Conservation (phyloP, 2,113 vertebrate genomes). For the Pitta sordida region DNA sequence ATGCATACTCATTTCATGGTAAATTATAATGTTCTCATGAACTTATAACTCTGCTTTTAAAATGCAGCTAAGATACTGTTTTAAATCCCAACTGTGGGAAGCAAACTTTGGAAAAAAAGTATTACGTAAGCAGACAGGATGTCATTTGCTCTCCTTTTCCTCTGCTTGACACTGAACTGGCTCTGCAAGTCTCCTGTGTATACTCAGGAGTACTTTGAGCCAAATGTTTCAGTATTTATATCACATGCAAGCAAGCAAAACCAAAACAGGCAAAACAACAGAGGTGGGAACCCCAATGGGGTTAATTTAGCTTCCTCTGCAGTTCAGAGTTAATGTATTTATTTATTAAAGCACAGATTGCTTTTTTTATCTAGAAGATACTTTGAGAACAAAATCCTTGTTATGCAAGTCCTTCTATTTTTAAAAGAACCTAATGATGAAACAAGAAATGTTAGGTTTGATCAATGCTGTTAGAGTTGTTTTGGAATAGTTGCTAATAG, state of each 20-base stretch:
- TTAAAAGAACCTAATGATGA: neutral
- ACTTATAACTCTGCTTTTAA: neutral
- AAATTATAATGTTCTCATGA: neutral
- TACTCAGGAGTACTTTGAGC: constrained; percentile 27
- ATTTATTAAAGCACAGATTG: neutral
- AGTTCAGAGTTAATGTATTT: neutral
- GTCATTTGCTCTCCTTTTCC: constrained; percentile 33
- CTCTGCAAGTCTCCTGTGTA: constrained; percentile 31
- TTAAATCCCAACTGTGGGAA: constrained; percentile 50
- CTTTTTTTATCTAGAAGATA: neutral
- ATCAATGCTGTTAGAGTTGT: neutral
- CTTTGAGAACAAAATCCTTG: neutral
- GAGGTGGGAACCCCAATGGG: neutral
- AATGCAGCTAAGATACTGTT: neutral
- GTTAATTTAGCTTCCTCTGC: constrained; percentile 36
- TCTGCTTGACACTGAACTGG: constrained; percentile 18
- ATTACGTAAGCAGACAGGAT: constrained; percentile 14
- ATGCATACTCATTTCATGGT: neutral
- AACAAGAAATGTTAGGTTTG: neutral
- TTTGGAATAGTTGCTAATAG: neutral
- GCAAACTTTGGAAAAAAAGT: constrained; percentile 21
- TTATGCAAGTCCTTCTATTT: neutral
- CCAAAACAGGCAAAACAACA: neutral
- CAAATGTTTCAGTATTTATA: constrained; percentile 52
- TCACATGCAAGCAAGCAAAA: constrained; percentile 14